phyloP scores from a whole-genome alignment of 1,140 invertebrate genomes.

The Neocloeon triangulifer region DNA sequence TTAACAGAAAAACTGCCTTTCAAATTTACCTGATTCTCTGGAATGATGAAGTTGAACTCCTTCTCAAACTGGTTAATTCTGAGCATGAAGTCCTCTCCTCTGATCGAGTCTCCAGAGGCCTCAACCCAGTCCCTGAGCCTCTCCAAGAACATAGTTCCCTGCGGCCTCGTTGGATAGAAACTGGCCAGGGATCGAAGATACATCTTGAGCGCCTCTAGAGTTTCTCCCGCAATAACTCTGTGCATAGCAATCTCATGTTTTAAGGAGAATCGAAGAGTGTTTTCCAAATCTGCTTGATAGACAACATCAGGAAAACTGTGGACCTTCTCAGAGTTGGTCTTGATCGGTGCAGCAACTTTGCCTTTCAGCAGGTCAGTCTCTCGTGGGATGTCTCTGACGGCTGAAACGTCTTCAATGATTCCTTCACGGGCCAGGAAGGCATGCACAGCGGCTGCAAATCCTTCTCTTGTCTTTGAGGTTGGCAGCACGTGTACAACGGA shows the following conservation, averaged over 20 bases:
- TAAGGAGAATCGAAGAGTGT: slow-evolving; percentile 52
- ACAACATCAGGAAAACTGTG: slow-evolving; percentile 30
- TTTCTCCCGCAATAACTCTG: slow-evolving; percentile 39
- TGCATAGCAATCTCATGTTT: slow-evolving; percentile 53
- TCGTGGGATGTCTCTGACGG: no score
- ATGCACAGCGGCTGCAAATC: slow-evolving; percentile 17
- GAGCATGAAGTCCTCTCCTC: slow-evolving; percentile 29
- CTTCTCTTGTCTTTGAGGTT: slow-evolving; percentile 12
- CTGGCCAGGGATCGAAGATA: slow-evolving; percentile 44
- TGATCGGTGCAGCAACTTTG: neutral
- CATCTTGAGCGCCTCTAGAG: slow-evolving; percentile 41
- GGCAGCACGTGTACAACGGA: slow-evolving; percentile 3
- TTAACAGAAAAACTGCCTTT: no score
- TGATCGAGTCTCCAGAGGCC: slow-evolving; percentile 19
- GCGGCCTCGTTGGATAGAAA: slow-evolving; percentile 47
- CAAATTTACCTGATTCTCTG: slow-evolving; percentile 1
- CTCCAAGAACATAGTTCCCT: slow-evolving; percentile 36
- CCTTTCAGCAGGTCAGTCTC: no score
- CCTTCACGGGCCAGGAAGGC: no score
- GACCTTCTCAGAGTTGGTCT: no score
- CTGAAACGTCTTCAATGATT: no score
- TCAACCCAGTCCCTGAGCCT: slow-evolving; percentile 23
- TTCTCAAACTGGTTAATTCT: slow-evolving; percentile 25
- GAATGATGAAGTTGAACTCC: slow-evolving; percentile 6
- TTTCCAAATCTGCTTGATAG: slow-evolving; percentile 70